These are phyloP conservation scores for Circaetus gallicus DNA, from an alignment of 2,113 vertebrate species.

Conservation along the genomic window DNA sequence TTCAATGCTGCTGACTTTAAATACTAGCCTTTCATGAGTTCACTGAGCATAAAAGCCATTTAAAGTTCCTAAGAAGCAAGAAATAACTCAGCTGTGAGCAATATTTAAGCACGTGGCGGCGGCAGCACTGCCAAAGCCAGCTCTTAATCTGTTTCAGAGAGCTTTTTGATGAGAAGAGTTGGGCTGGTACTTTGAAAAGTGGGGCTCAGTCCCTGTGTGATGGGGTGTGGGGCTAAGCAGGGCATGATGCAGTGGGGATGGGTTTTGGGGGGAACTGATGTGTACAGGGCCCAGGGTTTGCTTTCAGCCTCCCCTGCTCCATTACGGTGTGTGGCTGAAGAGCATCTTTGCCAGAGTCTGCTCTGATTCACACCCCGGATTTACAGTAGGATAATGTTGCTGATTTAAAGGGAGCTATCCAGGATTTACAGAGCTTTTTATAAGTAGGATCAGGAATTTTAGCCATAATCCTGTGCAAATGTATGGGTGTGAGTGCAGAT, in stretches of 20 bases:
- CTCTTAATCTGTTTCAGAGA: neutral
- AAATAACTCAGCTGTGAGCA: slow-evolving; percentile 60
- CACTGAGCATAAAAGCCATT: slow-evolving; percentile 40
- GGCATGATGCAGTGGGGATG: neutral
- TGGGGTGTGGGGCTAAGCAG: neutral
- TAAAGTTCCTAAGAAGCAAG: slow-evolving; percentile 44
- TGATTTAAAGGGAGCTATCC: neutral
- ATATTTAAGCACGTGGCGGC: neutral
- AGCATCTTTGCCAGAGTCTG: neutral
- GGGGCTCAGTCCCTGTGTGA: neutral
- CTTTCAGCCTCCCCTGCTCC: neutral
- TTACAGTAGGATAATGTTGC: neutral
- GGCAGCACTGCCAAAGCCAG: neutral
- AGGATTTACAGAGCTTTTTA: slow-evolving; percentile 24
- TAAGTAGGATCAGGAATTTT: slow-evolving; percentile 6
- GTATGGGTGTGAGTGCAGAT: neutral
- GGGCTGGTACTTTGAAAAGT: neutral
- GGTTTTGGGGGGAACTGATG: neutral
- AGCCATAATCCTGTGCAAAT: slow-evolving; percentile 14
- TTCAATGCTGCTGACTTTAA: slow-evolving; percentile 34
- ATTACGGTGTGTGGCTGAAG: neutral
- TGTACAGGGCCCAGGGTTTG: neutral
- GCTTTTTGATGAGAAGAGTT: neutral
- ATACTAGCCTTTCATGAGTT: slow-evolving; percentile 20
- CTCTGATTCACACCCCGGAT: neutral